These are phyloP conservation scores for Proales similis DNA, from an alignment of 1,140 invertebrate species.

Conservation along the genomic window DNA sequence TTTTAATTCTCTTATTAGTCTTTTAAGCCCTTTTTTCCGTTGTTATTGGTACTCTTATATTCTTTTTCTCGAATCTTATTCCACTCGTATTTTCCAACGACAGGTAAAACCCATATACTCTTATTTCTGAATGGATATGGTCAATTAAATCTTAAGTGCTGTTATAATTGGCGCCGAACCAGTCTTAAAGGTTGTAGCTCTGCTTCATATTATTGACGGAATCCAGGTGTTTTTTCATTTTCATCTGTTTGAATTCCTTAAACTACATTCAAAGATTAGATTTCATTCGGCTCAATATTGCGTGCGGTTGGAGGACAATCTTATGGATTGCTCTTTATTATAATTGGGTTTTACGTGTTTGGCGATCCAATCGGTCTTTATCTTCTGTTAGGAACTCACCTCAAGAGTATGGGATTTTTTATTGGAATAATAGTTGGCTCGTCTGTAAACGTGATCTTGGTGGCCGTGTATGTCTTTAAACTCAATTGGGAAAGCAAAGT, in stretches of 20 bases:
- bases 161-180: not conserved
- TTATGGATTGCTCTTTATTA: conserved; percentile 12
- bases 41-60: not conserved
- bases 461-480: no score
- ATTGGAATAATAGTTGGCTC: no score
- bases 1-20: not conserved
- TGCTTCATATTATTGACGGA: conserved; percentile 25
- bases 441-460: no score
- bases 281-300: conserved; percentile 1
- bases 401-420: no score
- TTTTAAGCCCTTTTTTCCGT: not conserved
- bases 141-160: no score
- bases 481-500: no score
- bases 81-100: conserved; percentile 10
- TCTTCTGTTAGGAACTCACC: conserved; percentile 7
- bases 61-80: conserved; percentile 11
- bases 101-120: no score
- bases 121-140: no score
- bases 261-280: conserved; percentile 12
- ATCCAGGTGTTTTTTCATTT: conserved; percentile 11
- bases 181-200: conserved; percentile 12
- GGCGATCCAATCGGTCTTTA: conserved; percentile 27
- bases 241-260: not conserved
- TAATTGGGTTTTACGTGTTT: conserved; percentile 32
- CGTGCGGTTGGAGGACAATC: conserved; percentile 22